Conservation (phyloP, 2,888 invertebrate species). For the Nesidiocoris tenuis region DNA sequence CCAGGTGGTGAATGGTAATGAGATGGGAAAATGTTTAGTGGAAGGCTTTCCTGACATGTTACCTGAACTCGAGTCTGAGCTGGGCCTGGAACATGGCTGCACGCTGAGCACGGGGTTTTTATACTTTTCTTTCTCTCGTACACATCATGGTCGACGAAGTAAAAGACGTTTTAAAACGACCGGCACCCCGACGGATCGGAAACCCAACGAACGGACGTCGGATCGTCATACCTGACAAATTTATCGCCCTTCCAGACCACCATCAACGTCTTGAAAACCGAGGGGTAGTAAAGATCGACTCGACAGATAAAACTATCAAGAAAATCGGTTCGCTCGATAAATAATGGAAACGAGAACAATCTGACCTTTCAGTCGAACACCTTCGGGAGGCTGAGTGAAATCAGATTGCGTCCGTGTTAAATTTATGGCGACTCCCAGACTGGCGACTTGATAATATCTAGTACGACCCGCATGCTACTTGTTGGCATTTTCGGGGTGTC, state of each 20-base stretch:
- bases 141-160: too few relatives aligned
- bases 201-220: neutral
- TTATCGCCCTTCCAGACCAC: neutral
- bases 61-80: neutral
- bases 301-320: too few relatives aligned
- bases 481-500: too few relatives aligned
- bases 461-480: neutral
- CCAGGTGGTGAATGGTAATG: constrained; percentile 29
- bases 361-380: too few relatives aligned
- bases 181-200: neutral
- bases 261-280: neutral
- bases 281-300: too few relatives aligned
- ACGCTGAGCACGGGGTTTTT: neutral
- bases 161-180: neutral
- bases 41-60: neutral
- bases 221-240: neutral
- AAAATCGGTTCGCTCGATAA: too few relatives aligned
- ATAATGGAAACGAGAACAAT: too few relatives aligned
- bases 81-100: neutral
- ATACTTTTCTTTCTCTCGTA: neutral
- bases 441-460: neutral
- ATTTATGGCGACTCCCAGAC: neutral
- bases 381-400: neutral
- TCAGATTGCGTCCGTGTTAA: neutral
- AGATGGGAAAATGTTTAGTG: neutral